These are phyloP conservation scores for Cydia pomonella DNA, from an alignment of 1,140 invertebrate genomes.

Conservation along the genomic window DNA sequence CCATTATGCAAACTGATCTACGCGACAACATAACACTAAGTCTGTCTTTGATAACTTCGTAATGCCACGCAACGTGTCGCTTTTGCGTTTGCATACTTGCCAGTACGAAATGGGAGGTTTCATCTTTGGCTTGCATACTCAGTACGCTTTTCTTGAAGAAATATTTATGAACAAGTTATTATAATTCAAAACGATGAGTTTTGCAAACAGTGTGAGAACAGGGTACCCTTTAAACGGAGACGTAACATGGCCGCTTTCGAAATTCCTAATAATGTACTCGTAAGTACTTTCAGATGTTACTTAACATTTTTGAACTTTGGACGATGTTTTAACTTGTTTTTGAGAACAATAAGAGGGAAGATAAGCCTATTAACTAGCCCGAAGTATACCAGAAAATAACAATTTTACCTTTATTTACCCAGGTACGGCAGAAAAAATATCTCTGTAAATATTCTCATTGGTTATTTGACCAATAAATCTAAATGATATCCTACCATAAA, in stretches of 20 bases:
- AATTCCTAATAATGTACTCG: neutral
- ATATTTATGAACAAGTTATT: neutral
- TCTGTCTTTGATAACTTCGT: neutral
- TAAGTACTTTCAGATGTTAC: neutral
- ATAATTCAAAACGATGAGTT: neutral
- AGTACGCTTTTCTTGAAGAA: neutral
- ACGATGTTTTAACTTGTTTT: neutral
- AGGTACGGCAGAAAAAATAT: no score
- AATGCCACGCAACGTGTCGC: neutral
- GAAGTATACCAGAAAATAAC: no score
- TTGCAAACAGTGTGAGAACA: slow-evolving; percentile 6
- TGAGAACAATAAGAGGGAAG: no score
- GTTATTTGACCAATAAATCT: no score
- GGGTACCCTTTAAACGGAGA: neutral
- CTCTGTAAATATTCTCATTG: no score
- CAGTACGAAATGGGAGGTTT: neutral
- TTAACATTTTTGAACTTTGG: neutral
- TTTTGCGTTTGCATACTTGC: neutral
- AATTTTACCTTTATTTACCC: no score
- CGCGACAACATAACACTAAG: slow-evolving; percentile 5
- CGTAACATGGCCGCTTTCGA: slow-evolving; percentile 10
- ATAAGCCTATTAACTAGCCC: no score
- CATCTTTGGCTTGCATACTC: neutral
- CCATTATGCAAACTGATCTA: slow-evolving; percentile 11
- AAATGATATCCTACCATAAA: neutral